A percentile compares a stretch with the other conserved stretches of the same genome.
Conservation (phyloP, 2,113 vertebrate species). For the Mohoua ochrocephala region DNA sequence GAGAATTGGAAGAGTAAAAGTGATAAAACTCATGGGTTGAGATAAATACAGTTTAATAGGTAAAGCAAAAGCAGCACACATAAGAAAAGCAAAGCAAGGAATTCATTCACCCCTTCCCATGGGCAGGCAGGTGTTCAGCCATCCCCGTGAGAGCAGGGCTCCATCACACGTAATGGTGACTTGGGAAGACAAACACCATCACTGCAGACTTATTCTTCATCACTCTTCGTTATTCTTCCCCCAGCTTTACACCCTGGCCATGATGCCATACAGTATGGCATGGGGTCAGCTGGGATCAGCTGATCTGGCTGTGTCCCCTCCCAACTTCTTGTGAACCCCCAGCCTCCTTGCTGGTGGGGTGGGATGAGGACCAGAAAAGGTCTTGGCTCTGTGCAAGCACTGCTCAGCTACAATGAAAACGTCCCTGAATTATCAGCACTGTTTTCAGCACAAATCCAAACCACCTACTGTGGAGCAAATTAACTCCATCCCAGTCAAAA, state of each 20-base stretch:
- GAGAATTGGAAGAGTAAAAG: background rate
- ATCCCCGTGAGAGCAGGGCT: background rate
- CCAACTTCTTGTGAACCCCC: background rate
- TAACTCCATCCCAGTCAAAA: background rate
- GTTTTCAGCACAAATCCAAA: background rate
- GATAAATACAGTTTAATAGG: background rate
- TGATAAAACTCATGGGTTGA: background rate
- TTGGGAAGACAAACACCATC: background rate
- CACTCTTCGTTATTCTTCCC: background rate
- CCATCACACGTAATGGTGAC: accelerated
- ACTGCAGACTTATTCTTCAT: accelerated
- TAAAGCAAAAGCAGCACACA: background rate
- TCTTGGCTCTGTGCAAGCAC: background rate
- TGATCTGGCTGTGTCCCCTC: background rate
- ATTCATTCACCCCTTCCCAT: background rate
- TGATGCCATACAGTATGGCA: background rate
- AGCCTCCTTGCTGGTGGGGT: background rate
- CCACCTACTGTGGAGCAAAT: background rate
- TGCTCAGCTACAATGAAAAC: background rate
- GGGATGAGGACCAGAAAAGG: background rate
- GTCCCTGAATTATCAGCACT: background rate
- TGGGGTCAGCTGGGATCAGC: background rate
- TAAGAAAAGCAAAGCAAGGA: background rate
- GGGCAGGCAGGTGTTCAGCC: background rate
- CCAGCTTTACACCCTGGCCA: background rate